Percentiles rank a stretch among this genome's conserved stretches.
Evolutionary conservation across 2,797 vertebrate genomes (phyloP).

Genomic region (Ambastaia sidthimunki): DNA sequence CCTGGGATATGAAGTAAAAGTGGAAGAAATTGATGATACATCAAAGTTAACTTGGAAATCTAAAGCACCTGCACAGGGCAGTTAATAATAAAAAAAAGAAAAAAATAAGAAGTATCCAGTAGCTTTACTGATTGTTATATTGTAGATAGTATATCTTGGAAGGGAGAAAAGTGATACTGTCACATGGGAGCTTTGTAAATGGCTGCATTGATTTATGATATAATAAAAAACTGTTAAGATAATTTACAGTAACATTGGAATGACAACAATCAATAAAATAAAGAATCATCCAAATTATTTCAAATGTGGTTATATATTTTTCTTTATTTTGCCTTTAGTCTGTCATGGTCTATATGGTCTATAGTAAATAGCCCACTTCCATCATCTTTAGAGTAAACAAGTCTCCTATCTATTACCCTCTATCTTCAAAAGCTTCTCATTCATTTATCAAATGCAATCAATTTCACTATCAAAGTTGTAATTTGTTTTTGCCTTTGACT

Average conservation of each 20-base stretch:
- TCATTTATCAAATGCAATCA: slow-evolving; percentile 66
- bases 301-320: slow-evolving; percentile 5
- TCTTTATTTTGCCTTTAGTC: background rate
- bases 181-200: background rate
- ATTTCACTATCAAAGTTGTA: slow-evolving; percentile 65
- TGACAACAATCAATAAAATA: background rate
- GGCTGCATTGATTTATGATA: background rate
- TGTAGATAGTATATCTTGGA: background rate
- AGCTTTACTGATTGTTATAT: background rate
- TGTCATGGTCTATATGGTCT: background rate
- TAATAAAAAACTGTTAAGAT: background rate
- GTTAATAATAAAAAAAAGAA: background rate
- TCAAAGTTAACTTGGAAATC: slow-evolving; percentile 19
- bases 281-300: background rate
- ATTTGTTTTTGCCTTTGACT: slow-evolving; percentile 50
- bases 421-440: slow-evolving; percentile 56
- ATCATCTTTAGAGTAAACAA: slow-evolving; percentile 21
- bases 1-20: slow-evolving; percentile 15
- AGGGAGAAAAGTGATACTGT: background rate
- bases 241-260: background rate
- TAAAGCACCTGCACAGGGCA: background rate
- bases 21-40: background rate
- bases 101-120: background rate
- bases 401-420: slow-evolving; percentile 47
- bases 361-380: slow-evolving; percentile 6